Conservation (phyloP, 2,797 vertebrate species). For the Coregonus ussuriensis region DNA sequence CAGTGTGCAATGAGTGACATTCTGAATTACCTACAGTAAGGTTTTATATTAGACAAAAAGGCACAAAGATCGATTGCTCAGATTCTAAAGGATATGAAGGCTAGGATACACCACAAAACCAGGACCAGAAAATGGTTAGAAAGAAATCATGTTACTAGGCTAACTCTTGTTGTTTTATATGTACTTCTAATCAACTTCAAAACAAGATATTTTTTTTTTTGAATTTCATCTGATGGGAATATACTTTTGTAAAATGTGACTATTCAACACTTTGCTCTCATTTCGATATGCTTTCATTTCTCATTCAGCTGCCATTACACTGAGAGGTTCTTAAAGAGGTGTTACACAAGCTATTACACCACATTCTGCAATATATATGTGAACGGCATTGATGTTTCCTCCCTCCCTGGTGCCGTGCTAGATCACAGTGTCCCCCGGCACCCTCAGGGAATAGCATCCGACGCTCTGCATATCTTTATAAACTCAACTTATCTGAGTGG, state of each 20-base stretch:
- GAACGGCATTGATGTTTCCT: slow-evolving; percentile 10
- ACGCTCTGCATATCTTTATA: slow-evolving; percentile 20
- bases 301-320: slow-evolving; percentile 2
- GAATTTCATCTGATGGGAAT: neutral
- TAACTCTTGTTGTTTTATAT: neutral
- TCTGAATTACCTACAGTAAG: neutral
- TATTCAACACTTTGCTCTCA: neutral
- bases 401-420: neutral
- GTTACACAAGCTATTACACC: slow-evolving; percentile 13
- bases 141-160: neutral
- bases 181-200: neutral
- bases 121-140: neutral
- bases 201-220: too few relatives aligned
- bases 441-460: neutral
- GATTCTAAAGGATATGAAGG: neutral
- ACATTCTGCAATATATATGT: slow-evolving; percentile 20
- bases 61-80: neutral
- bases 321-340: slow-evolving; percentile 1
- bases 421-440: slow-evolving; percentile 25
- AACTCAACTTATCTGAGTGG: neutral
- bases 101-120: neutral
- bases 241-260: neutral
- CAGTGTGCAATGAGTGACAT: neutral
- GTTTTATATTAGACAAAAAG: neutral
- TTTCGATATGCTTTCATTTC: slow-evolving; percentile 1